These are phyloP conservation scores for Athetis lepigone DNA, from an alignment of 2,888 invertebrate species.

Conservation along the genomic window DNA sequence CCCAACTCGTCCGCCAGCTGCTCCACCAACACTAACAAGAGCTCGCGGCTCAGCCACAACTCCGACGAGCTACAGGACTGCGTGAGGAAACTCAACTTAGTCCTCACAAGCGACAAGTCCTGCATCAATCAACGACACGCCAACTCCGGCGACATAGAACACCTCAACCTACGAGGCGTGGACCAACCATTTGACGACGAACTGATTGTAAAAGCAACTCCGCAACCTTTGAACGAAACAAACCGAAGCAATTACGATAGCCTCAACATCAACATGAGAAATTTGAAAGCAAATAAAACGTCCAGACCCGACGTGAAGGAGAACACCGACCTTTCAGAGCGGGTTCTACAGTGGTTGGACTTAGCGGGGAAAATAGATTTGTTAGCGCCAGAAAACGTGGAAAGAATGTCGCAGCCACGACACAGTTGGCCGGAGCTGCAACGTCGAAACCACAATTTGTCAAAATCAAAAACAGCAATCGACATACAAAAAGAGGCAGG, in stretches of 20 bases:
- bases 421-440: conserved; percentile 87
- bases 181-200: conserved; percentile 78
- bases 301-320: conserved; percentile 78
- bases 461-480: conserved; percentile 81
- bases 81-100: conserved; percentile 77
- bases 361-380: conserved; percentile 92
- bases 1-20: conserved; percentile 82
- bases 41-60: conserved; percentile 75
- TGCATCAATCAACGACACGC: conserved; percentile 69
- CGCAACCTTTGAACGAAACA: conserved; percentile 75
- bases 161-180: conserved; percentile 78
- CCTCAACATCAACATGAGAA: conserved; percentile 77
- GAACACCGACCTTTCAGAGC: conserved; percentile 90
- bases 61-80: conserved; percentile 73
- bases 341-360: conserved; percentile 95
- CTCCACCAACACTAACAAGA: conserved; percentile 62
- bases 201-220: conserved; percentile 74
- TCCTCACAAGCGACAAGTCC: conserved; percentile 77
- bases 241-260: conserved; percentile 70
- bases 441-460: conserved; percentile 72
- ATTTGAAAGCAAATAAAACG: conserved; percentile 81
- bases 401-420: conserved; percentile 82
- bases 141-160: conserved; percentile 74
- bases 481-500: conserved; percentile 78
- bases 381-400: conserved; percentile 77